These are phyloP conservation scores for Eupithecia inturbata DNA, from an alignment of 2,888 invertebrate genomes.

Conservation along the genomic window DNA sequence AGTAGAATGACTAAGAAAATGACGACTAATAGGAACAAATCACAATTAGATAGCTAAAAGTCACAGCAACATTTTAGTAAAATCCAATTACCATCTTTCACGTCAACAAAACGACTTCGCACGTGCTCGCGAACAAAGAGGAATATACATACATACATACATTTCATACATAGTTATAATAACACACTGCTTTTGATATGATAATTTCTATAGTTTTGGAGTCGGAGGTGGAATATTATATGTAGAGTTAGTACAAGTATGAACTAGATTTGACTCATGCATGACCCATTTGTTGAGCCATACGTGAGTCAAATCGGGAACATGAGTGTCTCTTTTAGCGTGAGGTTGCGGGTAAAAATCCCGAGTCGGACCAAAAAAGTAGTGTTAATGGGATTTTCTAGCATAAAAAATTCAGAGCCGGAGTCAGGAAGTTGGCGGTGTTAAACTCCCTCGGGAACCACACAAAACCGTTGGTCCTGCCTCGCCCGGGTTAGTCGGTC, in stretches of 20 bases:
- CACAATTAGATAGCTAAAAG: too few species aligned
- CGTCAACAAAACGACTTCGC: slow-evolving; percentile 25
- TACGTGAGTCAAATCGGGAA: too few species aligned
- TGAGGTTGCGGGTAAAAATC: background rate
- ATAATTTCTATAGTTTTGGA: slow-evolving; percentile 43
- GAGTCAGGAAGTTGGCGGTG: background rate
- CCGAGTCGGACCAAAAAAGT: background rate
- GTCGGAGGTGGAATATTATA: slow-evolving; percentile 13
- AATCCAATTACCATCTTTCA: slow-evolving; percentile 27
- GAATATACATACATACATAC: background rate
- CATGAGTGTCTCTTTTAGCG: too few species aligned
- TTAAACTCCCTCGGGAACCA: background rate
- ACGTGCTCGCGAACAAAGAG: slow-evolving; percentile 32
- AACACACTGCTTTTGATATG: slow-evolving; percentile 43
- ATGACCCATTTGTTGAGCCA: too few species aligned
- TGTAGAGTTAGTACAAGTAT: background rate
- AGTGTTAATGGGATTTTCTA: too few species aligned
- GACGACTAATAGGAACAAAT: too few species aligned
- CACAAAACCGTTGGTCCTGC: background rate
- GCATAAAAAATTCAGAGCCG: too few species aligned
- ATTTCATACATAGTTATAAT: slow-evolving; percentile 26
- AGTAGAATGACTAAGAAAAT: too few species aligned
- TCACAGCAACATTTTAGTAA: background rate
- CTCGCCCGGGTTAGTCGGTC: background rate
- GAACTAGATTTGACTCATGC: background rate